These are phyloP conservation scores for Brachirus orientalis DNA, from an alignment of 2,113 vertebrate genomes.

Conservation along the genomic window DNA sequence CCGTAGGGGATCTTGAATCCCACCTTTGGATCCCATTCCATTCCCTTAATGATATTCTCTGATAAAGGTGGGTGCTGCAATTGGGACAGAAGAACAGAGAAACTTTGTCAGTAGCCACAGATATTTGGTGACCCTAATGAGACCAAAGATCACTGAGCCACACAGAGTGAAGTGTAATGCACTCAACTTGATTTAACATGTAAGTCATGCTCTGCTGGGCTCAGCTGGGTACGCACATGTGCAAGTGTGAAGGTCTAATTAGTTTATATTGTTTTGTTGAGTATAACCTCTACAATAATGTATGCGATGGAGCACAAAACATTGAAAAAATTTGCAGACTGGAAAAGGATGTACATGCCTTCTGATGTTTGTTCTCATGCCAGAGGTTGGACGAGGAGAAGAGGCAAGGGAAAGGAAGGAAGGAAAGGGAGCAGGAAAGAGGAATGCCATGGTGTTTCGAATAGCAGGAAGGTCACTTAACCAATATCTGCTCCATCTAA, in stretches of 20 bases:
- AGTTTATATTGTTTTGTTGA: slow-evolving; percentile 34
- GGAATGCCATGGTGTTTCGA: slow-evolving; percentile 58
- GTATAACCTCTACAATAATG: slow-evolving; percentile 39
- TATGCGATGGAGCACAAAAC: slow-evolving; percentile 42
- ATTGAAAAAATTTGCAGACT: background rate
- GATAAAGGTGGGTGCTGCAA: slow-evolving; percentile 8
- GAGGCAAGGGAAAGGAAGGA: slow-evolving; percentile 51
- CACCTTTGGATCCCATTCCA: slow-evolving; percentile 84
- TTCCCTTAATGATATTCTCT: background rate
- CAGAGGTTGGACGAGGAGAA: slow-evolving; percentile 47
- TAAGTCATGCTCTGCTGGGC: slow-evolving; percentile 30
- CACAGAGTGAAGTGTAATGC: slow-evolving; percentile 22
- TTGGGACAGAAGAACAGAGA: slow-evolving; percentile 9
- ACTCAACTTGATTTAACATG: slow-evolving; percentile 42
- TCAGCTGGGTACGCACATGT: slow-evolving; percentile 54
- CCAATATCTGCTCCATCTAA: slow-evolving; percentile 61
- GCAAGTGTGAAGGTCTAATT: slow-evolving; percentile 27
- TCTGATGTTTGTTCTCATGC: slow-evolving; percentile 68
- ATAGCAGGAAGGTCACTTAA: slow-evolving; percentile 67
- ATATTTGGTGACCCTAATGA: slow-evolving; percentile 10
- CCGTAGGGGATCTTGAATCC: slow-evolving; percentile 84
- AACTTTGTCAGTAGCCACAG: background rate
- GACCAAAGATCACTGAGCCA: slow-evolving; percentile 37
- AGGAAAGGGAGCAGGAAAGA: slow-evolving; percentile 69
- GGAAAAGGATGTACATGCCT: slow-evolving; percentile 53